phyloP scores from a whole-genome alignment of 2,888 invertebrate species.

The Trichacis sp. region DNA sequence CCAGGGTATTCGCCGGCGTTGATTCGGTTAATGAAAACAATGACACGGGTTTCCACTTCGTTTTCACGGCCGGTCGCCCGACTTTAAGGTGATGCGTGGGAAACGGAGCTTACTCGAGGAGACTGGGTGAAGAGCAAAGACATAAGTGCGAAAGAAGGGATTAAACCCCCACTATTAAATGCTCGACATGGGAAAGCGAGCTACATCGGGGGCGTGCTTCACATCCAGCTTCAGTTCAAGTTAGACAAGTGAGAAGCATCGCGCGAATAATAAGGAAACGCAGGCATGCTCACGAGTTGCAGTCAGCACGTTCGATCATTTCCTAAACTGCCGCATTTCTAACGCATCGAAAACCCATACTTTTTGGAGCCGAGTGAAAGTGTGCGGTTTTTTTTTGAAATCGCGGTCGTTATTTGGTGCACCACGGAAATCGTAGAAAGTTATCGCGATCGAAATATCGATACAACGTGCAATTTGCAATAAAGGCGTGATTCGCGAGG shows the following conservation, averaged over 20 bases:
- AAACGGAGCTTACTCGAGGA: constrained; percentile 34
- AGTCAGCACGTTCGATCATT: not conserved
- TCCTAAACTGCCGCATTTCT: not conserved
- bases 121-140: constrained; percentile 42
- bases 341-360: not conserved
- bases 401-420: too few relatives aligned
- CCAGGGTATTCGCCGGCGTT: too few relatives aligned
- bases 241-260: constrained; percentile 56
- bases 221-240: constrained; percentile 62
- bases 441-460: too few relatives aligned
- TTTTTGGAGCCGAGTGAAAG: not conserved
- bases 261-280: constrained; percentile 32
- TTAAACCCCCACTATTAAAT: constrained; percentile 58
- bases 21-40: not conserved
- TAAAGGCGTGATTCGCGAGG: too few relatives aligned
- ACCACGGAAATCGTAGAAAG: too few relatives aligned
- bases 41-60: constrained; percentile 45
- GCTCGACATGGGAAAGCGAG: constrained; percentile 54
- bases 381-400: too few relatives aligned
- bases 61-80: constrained; percentile 46
- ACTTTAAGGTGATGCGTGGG: constrained; percentile 42
- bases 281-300: constrained; percentile 7
- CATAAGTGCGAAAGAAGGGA: constrained; percentile 56
- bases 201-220: constrained; percentile 57
- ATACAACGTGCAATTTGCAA: too few relatives aligned